A percentile compares a stretch with the other conserved stretches of the same genome.
phyloP scores from a whole-genome alignment of 2,888 invertebrate species.

The Coleophora deauratella region DNA sequence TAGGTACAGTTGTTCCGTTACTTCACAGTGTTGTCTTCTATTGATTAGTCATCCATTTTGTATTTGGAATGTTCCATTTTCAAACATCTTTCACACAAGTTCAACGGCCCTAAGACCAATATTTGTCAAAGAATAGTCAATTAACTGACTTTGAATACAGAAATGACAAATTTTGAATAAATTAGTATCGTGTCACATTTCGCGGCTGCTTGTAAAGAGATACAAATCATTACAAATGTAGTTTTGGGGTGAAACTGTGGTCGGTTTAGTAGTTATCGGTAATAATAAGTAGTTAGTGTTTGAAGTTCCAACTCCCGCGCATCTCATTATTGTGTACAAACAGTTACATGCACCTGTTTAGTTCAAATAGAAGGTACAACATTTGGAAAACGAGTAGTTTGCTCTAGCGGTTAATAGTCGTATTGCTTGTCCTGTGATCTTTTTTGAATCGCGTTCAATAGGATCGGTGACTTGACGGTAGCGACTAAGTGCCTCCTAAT shows the following conservation, averaged over 20 bases:
- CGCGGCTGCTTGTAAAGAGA: constrained; percentile 56
- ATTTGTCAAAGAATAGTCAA: constrained; percentile 56
- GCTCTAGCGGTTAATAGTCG: background rate
- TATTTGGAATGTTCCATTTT: too few relatives aligned
- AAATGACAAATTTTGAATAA: constrained; percentile 56
- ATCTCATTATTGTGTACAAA: constrained; percentile 1
- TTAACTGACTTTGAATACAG: constrained; percentile 44
- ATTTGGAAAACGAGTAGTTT: background rate
- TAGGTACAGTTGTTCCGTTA: too few relatives aligned
- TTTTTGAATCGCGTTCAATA: too few relatives aligned
- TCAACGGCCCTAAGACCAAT: constrained; percentile 42
- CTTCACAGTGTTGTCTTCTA: too few relatives aligned
- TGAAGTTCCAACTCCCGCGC: background rate
- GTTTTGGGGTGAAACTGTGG: constrained; percentile 45
- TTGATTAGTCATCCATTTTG: too few relatives aligned
- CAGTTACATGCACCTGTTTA: constrained; percentile 2
- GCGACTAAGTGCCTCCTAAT: too few relatives aligned
- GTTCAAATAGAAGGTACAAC: background rate
- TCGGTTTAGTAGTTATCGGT: constrained; percentile 14
- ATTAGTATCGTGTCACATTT: constrained; percentile 59
- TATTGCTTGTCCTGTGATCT: too few relatives aligned
- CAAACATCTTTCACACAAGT: constrained; percentile 19
- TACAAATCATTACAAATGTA: constrained; percentile 3
- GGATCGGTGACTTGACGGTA: too few relatives aligned
- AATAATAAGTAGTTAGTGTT: constrained; percentile 1